phyloP scores from a whole-genome alignment of 2,113 vertebrate genomes.

The Gymnarchus niloticus region DNA sequence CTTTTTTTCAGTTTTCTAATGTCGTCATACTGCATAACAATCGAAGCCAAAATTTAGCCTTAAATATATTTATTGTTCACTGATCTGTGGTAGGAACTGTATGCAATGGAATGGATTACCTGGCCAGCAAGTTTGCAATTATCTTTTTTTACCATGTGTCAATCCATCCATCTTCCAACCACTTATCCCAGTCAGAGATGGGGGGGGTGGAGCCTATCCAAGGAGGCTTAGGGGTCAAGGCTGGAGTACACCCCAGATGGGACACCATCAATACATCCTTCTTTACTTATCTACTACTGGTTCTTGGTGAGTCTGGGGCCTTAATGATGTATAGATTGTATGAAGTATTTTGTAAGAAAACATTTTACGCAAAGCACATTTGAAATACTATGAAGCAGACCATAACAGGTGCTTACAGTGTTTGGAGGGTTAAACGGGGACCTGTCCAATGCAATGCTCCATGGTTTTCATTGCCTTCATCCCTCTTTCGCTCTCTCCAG shows the following conservation, averaged over 20 bases:
- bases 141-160: not conserved
- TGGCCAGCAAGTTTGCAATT: not conserved
- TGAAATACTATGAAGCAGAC: not conserved
- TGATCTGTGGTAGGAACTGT: not conserved
- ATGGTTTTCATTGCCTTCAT: not conserved
- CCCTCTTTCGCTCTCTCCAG: conserved; percentile 57
- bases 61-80: not conserved
- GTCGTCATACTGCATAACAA: not conserved
- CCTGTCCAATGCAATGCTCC: not conserved
- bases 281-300: not conserved
- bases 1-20: not conserved
- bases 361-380: conserved; percentile 2
- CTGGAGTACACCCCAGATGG: not conserved
- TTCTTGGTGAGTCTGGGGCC: not conserved
- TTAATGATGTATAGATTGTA: not conserved
- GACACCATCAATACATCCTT: not conserved
- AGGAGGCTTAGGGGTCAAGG: not conserved
- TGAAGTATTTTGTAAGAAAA: not conserved
- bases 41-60: not conserved
- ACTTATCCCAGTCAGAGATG: not conserved
- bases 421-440: too few relatives aligned
- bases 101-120: not conserved
- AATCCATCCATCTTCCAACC: not conserved
- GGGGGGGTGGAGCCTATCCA: not conserved
- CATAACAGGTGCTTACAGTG: too few relatives aligned